Evolutionary conservation across 2,888 invertebrate genomes (phyloP).

Genomic region (Tenthredo notha): DNA sequence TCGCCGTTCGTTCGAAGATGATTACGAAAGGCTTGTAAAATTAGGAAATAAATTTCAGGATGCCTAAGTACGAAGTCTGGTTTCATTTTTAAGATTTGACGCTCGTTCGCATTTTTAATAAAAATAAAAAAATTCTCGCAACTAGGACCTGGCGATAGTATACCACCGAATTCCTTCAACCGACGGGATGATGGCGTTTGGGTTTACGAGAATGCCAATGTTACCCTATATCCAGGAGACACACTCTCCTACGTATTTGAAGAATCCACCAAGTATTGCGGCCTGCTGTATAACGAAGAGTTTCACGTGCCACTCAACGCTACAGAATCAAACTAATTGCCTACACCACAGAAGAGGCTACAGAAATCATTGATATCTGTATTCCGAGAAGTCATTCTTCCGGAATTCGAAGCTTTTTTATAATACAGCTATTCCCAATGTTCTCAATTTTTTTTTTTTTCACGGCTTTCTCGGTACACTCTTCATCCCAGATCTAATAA

Average conservation of each 20-base stretch:
- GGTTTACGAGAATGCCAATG: background rate
- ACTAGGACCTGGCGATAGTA: background rate
- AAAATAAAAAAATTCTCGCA: background rate
- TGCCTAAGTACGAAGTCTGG: background rate
- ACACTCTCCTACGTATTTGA: background rate
- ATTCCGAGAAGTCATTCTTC: background rate
- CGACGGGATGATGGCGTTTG: background rate
- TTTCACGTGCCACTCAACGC: background rate
- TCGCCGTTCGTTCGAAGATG: background rate
- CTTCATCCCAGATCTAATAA: constrained; percentile 3
- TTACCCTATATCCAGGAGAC: background rate
- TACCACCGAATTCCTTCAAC: background rate
- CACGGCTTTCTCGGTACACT: background rate
- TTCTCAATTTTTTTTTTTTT: background rate
- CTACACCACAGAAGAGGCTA: background rate
- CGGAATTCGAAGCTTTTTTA: background rate
- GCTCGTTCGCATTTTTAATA: background rate
- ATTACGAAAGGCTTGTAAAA: background rate
- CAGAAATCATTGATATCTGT: background rate
- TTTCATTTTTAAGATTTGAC: background rate
- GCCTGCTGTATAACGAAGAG: background rate
- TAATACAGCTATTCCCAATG: background rate
- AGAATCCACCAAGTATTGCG: background rate
- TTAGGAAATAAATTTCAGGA: background rate
- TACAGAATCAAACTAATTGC: background rate